Evolutionary conservation across 2,797 vertebrate genomes (phyloP), one percentile per base, ranked within the genome.

Genomic region (Poecilia velifera): DNA sequence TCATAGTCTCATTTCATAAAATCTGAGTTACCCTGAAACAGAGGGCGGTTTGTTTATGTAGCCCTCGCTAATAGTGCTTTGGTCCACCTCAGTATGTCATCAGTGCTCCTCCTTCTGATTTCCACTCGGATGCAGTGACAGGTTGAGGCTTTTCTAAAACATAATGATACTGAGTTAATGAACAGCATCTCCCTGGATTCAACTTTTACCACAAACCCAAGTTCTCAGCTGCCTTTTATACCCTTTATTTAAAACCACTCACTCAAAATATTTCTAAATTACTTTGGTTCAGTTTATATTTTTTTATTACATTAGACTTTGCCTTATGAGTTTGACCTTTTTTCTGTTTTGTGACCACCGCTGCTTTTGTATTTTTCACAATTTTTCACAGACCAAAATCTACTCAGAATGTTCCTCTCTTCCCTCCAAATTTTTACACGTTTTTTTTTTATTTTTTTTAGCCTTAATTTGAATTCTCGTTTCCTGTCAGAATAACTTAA

Each of bases 391-490:
- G 46, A 84, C 45, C 1, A 84, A 87, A 81, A 80, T 80, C 43
- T 31, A 71, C 49, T 53, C 49, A 74, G 81, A 92, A 87, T 89
- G 82, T 86, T 77, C 43, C 72, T 82, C 41, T 31, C 20, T 66
- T 39, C 66, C 41, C n/a, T 71, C 12, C 73, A 10, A 76, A 51
- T 70, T 85, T 85, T 62, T 55, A 46, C 28, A 57, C 64, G 79
- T 36, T 28, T 31, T 28, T 31, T 72, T 28, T 43, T 31, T 31
- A 31, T 62, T 71, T 45, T 9, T 72, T 72, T 83, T 39, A 72
- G 77, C 53, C 74, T 81, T 68, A 71, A 81, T 83, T 85, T 87
- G 86, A 87, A 91, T 49, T 89, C 78, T 76, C 36, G 76, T 88
- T 77, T 46, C 64, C 72, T 75, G 79, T 85, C 57, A 46, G 47